Percentiles rank a stretch among this genome's conserved stretches.
Evolutionary conservation across 1,140 invertebrate species (phyloP).

Genomic region (Lanistes nyassanus): DNA sequence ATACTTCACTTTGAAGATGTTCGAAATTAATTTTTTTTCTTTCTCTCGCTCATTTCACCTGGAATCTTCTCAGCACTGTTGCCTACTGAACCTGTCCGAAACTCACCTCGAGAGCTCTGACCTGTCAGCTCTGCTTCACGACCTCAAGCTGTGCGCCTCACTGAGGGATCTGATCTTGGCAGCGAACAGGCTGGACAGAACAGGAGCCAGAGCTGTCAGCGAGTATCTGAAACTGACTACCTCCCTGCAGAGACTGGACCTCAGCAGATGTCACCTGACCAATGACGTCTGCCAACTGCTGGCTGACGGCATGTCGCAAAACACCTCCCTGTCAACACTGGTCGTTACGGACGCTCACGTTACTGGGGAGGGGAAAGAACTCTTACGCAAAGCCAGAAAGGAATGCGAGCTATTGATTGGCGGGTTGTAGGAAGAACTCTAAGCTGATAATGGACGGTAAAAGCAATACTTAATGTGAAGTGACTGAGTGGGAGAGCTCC

Average conservation of each 20-base stretch:
- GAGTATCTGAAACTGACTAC: slow-evolving; percentile 53
- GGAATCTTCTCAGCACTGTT: slow-evolving; percentile 38
- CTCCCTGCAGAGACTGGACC: slow-evolving; percentile 46
- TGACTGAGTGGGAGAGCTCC: background rate
- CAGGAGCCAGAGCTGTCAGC: slow-evolving; percentile 38
- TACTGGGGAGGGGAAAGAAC: slow-evolving; percentile 36
- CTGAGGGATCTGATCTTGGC: slow-evolving; percentile 42
- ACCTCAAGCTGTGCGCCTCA: slow-evolving; percentile 45
- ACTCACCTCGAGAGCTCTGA: slow-evolving; percentile 46
- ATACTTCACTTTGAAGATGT: too few species aligned
- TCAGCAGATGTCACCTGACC: slow-evolving; percentile 49
- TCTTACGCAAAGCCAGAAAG: slow-evolving; percentile 17
- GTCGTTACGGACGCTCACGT: slow-evolving; percentile 43
- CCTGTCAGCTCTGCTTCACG: slow-evolving; percentile 47
- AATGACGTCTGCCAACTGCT: slow-evolving; percentile 43
- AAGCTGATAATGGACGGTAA: background rate
- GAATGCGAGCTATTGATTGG: background rate
- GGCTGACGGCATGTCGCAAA: slow-evolving; percentile 37
- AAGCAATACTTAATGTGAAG: background rate
- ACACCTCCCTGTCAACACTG: slow-evolving; percentile 40
- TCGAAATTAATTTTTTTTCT: background rate
- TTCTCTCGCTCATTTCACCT: slow-evolving; percentile 21
- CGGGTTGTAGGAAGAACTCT: slow-evolving; percentile 3
- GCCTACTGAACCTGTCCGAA: slow-evolving; percentile 41
- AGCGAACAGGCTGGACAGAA: slow-evolving; percentile 43